Base-by-base conservation (phyloP, 2,888 invertebrate species). In the Mimas tiliae region DNA sequence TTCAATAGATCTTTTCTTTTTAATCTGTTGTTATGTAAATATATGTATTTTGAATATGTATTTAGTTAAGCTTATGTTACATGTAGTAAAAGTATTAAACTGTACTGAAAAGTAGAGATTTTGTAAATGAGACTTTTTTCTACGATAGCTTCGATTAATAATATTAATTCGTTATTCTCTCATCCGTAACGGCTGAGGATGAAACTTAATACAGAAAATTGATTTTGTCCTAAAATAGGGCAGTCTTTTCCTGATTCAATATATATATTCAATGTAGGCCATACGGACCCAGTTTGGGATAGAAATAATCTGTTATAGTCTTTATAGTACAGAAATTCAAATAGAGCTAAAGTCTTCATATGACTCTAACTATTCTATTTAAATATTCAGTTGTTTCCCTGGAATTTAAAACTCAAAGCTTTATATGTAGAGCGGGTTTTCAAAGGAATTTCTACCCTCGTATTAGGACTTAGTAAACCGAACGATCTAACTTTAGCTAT, bases 161-260 rank as follows among this genome's bases (percentile, higher is more conserved):
- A 42, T 42, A 42, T 6, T 42, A 42, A n/a, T 42, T 42, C 7
- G 11, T 6, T 42, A 7, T 42, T 7, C 42, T 42, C 42, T 42
- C 42, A 42, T 42, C 8, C 42, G 8, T 42, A 9, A 42, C 7
- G 42, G 42, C n/a, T 6, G 53, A n/a, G n/a, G n/a, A 53, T 53
- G 38, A 58, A 42, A 58, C 7, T 12, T 19, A 19, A 38, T 42
- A 19, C 42, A 4, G 1, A 42, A n/a, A 19, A 53, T 53, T 7
- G n/a, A 21, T 58, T 58, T 58, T 58, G 27, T 3, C 33, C 53
- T 53, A 33, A 53, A 53, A 58, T 34, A 58, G 38, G 42, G n/a
- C 34, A 38, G 9, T 1, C 6, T 19, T 58, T 58, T 38, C 34
- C 42, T 42, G 55, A 58, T 58, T 19, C 12, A 19, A 58, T 58